A percentile compares a stretch with the other conserved stretches of the same genome.
Evolutionary conservation across 2,797 vertebrate species (phyloP).

Genomic region (Xenops minutus): DNA sequence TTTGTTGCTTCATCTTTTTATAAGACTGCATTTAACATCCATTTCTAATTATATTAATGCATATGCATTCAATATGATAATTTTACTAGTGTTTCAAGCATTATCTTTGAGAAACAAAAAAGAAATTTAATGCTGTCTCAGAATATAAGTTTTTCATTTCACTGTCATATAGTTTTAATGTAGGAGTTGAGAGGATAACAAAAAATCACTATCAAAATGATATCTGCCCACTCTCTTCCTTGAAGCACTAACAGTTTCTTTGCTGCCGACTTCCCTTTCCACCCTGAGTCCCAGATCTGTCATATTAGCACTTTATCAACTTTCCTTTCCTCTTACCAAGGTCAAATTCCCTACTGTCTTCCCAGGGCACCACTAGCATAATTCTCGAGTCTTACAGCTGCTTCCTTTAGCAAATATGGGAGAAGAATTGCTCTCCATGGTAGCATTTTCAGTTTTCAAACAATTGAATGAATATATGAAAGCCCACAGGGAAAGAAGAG

Average conservation of each 20-base stretch:
- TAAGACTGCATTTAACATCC: neutral
- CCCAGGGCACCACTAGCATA: neutral
- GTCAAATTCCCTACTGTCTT: neutral
- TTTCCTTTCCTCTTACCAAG: neutral
- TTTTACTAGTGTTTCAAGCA: neutral
- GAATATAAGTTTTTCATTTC: neutral
- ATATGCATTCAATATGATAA: neutral
- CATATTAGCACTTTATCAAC: neutral
- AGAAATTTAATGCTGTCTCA: neutral
- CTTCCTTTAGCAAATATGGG: neutral
- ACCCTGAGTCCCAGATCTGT: neutral
- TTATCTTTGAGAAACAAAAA: neutral
- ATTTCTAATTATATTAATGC: slow-evolving; percentile 2
- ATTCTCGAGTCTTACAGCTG: neutral
- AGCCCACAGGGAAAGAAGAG: neutral
- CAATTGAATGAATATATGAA: neutral
- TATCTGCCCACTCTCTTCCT: neutral
- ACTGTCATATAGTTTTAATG: neutral
- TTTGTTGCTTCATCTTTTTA: slow-evolving; percentile 15
- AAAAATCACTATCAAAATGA: neutral
- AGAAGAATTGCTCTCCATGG: neutral
- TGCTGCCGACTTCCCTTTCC: neutral
- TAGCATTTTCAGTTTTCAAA: neutral
- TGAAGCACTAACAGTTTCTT: neutral
- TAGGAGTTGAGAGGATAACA: neutral